phyloP scores from a whole-genome alignment of 2,888 invertebrate genomes.

The Pollenia angustigena region DNA sequence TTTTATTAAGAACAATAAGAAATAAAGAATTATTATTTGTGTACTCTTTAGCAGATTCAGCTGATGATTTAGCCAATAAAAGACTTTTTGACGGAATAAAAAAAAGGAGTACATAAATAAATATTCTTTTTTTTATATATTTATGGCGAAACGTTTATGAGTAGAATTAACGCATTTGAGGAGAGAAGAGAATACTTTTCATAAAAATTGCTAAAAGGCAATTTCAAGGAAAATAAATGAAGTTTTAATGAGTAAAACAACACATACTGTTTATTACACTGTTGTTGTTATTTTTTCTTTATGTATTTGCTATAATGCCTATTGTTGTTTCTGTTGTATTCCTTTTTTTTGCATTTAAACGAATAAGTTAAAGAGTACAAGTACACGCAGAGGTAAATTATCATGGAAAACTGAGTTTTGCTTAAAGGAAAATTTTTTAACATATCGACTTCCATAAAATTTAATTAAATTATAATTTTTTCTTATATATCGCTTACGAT shows the following conservation, averaged over 20 bases:
- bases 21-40: neutral
- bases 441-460: too few species aligned
- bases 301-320: conserved; percentile 37
- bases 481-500: too few species aligned
- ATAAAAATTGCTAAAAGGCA: conserved; percentile 71
- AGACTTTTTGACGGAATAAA: conserved; percentile 51
- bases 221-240: conserved; percentile 68
- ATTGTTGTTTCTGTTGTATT: conserved; percentile 43
- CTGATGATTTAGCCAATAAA: conserved; percentile 38
- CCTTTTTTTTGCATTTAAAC: conserved; percentile 29
- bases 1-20: conserved; percentile 52
- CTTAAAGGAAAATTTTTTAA: too few species aligned
- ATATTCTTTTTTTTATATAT: conserved; percentile 43
- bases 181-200: conserved; percentile 44
- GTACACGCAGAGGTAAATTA: too few species aligned
- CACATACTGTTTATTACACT: conserved; percentile 47
- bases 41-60: conserved; percentile 31
- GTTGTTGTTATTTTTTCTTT: conserved; percentile 10
- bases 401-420: too few species aligned
- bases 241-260: conserved; percentile 69
- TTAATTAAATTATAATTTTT: too few species aligned
- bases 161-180: conserved; percentile 48
- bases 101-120: conserved; percentile 28
- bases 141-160: conserved; percentile 54
- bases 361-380: neutral